Percentiles rank a stretch among this genome's conserved stretches.
Evolutionary conservation across 2,888 invertebrate genomes (phyloP).

Genomic region (Chloromyia formosa): DNA sequence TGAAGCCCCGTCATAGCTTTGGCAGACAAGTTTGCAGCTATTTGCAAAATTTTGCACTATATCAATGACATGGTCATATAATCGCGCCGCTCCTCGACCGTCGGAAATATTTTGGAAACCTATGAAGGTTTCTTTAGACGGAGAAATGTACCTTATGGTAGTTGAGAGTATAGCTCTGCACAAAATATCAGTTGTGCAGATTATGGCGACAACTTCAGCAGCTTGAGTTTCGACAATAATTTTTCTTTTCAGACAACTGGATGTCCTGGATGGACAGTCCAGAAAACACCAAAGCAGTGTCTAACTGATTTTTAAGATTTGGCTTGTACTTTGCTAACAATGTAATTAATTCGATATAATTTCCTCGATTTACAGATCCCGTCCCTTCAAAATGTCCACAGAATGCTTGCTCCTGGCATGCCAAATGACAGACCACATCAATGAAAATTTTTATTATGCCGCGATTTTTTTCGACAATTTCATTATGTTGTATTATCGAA

Average conservation of each 20-base stretch:
- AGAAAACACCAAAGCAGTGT: background rate
- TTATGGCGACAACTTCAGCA: background rate
- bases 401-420: background rate
- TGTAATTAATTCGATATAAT: background rate
- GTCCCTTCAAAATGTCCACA: background rate
- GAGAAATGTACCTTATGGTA: background rate
- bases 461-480: background rate
- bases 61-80: no score
- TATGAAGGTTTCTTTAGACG: no score
- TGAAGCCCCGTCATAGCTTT: no score
- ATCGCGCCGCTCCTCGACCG: no score
- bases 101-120: background rate
- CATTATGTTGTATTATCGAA: background rate
- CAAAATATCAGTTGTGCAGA: background rate
- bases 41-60: no score
- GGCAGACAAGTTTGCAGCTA: no score
- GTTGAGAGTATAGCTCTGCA: background rate
- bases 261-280: background rate
- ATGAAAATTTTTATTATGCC: background rate
- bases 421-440: background rate
- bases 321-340: background rate
- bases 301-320: background rate
- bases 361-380: background rate
- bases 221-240: background rate
- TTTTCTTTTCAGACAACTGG: background rate